These are phyloP conservation scores for Cryptocheilus praepositus DNA, from an alignment of 2,888 invertebrate species.

Conservation along the genomic window DNA sequence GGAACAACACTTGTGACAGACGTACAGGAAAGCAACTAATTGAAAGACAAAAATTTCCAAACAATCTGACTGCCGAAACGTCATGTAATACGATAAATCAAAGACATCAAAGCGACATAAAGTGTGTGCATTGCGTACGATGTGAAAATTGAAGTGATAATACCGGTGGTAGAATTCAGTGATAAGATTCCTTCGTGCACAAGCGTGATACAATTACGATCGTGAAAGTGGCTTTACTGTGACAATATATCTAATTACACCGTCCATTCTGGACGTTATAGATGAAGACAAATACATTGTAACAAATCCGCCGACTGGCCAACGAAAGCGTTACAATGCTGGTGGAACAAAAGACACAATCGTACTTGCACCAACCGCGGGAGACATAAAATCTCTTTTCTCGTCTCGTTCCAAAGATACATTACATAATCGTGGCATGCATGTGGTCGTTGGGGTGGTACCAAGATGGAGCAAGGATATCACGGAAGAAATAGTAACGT, in stretches of 20 bases:
- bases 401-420: conserved; percentile 26
- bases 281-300: conserved; percentile 43
- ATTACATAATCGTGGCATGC: conserved; percentile 45
- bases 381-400: conserved; percentile 30
- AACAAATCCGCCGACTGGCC: conserved; percentile 63
- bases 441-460: conserved; percentile 39
- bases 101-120: no score
- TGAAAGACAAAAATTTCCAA: no score
- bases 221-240: conserved; percentile 1
- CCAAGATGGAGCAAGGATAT: conserved; percentile 59
- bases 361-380: conserved; percentile 38
- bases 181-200: conserved; percentile 12
- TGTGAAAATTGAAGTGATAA: background rate
- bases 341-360: conserved; percentile 23
- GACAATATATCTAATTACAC: background rate
- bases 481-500: conserved; percentile 25
- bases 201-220: conserved; percentile 8
- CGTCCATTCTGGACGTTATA: no score
- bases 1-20: no score
- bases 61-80: no score
- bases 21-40: no score
- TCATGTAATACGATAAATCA: no score
- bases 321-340: conserved; percentile 56
- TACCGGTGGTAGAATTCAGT: background rate
- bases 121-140: no score